A percentile compares a stretch with the other conserved stretches of the same genome.
Evolutionary conservation across 64 coral and sea anemone species (phyloP).

Genomic region (Pocillopora verrucosa): DNA sequence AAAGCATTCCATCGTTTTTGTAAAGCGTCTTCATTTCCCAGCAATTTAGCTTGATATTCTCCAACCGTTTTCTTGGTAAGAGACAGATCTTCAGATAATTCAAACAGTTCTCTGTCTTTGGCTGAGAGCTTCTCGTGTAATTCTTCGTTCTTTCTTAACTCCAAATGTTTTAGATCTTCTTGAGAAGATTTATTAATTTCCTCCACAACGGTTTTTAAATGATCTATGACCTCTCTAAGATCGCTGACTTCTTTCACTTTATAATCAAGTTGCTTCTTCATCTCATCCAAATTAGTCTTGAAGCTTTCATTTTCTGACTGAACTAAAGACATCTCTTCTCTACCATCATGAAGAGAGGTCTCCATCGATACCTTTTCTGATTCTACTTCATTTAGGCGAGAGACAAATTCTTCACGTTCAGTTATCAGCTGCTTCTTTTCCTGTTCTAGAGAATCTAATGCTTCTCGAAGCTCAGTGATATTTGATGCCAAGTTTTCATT

Average conservation of each 20-base stretch:
- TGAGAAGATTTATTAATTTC: background rate
- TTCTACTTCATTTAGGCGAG: slow-evolving; percentile 27
- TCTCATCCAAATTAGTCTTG: background rate
- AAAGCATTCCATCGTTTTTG: background rate
- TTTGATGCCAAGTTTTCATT: background rate
- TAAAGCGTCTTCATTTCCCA: slow-evolving; percentile 1
- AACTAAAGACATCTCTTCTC: background rate
- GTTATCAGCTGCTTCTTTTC: background rate
- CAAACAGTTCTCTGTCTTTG: background rate
- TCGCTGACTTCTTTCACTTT: slow-evolving; percentile 20
- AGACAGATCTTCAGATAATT: slow-evolving; percentile 5
- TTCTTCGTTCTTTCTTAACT: slow-evolving; percentile 2
- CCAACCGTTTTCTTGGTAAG: background rate
- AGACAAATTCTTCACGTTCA: slow-evolving; percentile 18
- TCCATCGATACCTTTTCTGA: slow-evolving; percentile 1
- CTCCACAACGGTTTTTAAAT: slow-evolving; percentile 17
- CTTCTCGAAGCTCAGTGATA: background rate
- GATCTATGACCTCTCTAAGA: slow-evolving; percentile 14
- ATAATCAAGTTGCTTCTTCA: background rate
- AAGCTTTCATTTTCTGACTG: slow-evolving; percentile 20
- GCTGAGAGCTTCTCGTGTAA: background rate
- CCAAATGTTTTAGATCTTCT: background rate
- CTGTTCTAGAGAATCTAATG: background rate
- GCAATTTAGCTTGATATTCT: slow-evolving; percentile 6
- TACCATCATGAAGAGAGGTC: background rate